Evolutionary conservation across 2,888 invertebrate genomes (phyloP), one percentile per base, ranked within the genome.

Genomic region (Acanthosepion lycidas): DNA sequence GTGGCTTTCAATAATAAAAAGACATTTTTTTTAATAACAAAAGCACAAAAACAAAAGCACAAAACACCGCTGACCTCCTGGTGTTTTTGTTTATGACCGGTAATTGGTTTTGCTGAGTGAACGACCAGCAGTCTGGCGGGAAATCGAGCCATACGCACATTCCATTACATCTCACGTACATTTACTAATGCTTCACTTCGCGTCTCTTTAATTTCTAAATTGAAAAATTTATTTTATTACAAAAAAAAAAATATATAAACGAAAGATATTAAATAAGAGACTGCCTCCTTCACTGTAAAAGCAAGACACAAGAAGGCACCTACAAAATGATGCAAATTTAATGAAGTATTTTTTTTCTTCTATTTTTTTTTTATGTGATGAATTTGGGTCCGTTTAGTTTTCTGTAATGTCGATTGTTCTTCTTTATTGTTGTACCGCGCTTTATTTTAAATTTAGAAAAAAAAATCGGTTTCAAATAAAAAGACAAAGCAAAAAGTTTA

Each of bases 151-250:
- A n/a, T n/a, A 15, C n/a, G 78, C 15, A 78, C 78, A 78, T 33
- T 78, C n/a, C n/a, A 78, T 78, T 78, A 78, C n/a, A 78, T 33
- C 78, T n/a, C n/a, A 78, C n/a, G 78, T n/a, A n/a, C 78, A 78
- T 78, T 78, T 33, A n/a, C 78, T 78, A 78, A 78, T 78, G 12
- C 78, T 18, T 78, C n/a, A 33, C n/a, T 78, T 78, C 78, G n/a
- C 5, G 12, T 15, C 78, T n/a, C n/a, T 78, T 78, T 78, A n/a
- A 78, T 78, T 78, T 78, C n/a, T 78, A 78, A 78, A 78, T 78
- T n/a, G n/a, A 59, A 59, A 59, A n/a, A n/a, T 78, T 78, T 78
- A n/a, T 78, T 78, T 78, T n/a, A 78, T n/a, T 78, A 78, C n/a
- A n/a, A 12, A 78, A n/a, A 12, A 78, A 78, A 78, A 33, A 33